phyloP scores from a whole-genome alignment of 2,113 vertebrate species.

The Dicerorhinus sumatrensis region DNA sequence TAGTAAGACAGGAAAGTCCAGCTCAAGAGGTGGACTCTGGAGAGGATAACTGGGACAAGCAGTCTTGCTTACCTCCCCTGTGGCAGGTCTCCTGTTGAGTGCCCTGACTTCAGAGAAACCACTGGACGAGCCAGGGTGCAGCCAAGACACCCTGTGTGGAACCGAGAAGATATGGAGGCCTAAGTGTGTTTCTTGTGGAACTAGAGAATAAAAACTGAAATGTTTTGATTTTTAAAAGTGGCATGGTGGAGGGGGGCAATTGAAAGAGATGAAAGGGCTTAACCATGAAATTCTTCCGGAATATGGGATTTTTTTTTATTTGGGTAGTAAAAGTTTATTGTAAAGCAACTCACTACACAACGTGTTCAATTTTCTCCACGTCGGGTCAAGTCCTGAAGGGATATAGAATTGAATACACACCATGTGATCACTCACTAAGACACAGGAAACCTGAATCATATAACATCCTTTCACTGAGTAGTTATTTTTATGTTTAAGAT shows the following conservation, averaged over 20 bases:
- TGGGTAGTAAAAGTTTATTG: conserved; percentile 27
- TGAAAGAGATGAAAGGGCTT: conserved; percentile 2
- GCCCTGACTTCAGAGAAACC: neutral
- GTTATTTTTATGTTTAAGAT: conserved; percentile 39
- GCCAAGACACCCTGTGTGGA: neutral
- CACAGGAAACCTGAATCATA: neutral
- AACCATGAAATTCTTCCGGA: neutral
- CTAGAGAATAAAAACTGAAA: neutral
- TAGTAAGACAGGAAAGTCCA: conserved; percentile 39
- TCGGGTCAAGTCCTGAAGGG: conserved; percentile 14
- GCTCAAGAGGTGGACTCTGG: neutral
- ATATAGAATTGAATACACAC: neutral
- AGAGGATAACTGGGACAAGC: neutral
- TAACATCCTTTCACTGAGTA: neutral
- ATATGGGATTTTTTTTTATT: neutral
- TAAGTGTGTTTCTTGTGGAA: neutral
- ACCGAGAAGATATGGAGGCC: neutral
- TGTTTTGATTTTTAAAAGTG: conserved; percentile 42
- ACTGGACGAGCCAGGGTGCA: neutral
- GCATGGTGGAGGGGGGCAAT: neutral
- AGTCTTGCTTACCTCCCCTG: neutral
- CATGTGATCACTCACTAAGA: neutral
- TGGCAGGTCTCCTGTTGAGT: neutral
- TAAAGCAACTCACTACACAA: neutral
- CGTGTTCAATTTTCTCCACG: neutral